phyloP scores from a whole-genome alignment of 1,140 invertebrate species.

The Magallana gigas region DNA sequence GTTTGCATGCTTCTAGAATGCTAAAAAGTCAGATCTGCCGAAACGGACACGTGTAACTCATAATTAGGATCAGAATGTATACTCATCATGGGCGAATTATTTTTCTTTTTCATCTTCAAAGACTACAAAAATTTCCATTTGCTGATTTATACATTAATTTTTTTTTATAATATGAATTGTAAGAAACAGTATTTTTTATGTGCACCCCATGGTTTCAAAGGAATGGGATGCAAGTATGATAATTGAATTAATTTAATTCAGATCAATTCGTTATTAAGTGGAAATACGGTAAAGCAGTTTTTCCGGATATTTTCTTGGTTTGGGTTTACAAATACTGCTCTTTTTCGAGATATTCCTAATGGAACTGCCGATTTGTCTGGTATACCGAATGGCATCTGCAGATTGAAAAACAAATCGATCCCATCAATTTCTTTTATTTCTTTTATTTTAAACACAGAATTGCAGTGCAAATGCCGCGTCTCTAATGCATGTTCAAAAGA shows the following conservation, averaged over 20 bases:
- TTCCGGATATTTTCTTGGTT: no score
- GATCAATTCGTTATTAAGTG: no score
- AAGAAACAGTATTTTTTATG: no score
- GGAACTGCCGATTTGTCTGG: not conserved
- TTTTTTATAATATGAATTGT: no score
- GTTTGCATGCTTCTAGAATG: slow-evolving; percentile 32
- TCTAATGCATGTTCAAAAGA: no score
- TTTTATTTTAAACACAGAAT: not conserved
- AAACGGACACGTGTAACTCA: not conserved
- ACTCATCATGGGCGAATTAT: not conserved
- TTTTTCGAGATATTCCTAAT: not conserved
- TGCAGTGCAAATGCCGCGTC: no score
- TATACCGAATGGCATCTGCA: not conserved
- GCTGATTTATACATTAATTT: no score
- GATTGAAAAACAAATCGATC: not conserved
- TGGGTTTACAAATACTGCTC: no score
- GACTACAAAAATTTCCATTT: not conserved
- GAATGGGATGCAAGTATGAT: no score
- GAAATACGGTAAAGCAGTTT: no score
- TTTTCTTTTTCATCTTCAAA: not conserved
- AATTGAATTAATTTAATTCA: no score
- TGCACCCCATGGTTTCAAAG: no score
- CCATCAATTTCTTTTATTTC: not conserved
- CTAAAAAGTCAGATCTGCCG: slow-evolving; percentile 30
- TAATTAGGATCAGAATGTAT: slow-evolving; percentile 4